phyloP scores from a whole-genome alignment of 2,797 vertebrate genomes.

The Rhinichthys osculus region DNA sequence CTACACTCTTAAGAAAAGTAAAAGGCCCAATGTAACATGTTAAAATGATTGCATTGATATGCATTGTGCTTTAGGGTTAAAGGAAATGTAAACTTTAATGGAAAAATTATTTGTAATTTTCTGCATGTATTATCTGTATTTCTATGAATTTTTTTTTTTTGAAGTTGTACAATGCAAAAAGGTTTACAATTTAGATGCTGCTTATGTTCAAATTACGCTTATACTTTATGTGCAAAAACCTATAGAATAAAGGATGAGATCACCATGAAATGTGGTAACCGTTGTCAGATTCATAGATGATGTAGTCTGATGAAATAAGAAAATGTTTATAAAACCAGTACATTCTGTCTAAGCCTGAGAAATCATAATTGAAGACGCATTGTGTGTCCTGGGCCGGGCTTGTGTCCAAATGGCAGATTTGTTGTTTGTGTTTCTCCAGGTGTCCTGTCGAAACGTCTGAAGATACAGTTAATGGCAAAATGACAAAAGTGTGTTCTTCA shows the following conservation, averaged over 20 bases:
- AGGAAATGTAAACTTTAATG: not conserved
- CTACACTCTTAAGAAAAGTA: not conserved
- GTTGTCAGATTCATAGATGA: not conserved
- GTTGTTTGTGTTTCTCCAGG: conserved; percentile 27
- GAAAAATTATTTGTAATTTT: no score
- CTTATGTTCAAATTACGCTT: not conserved
- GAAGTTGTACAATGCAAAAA: not conserved
- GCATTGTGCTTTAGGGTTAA: not conserved
- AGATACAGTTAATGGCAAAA: not conserved
- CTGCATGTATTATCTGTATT: not conserved
- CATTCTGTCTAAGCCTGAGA: not conserved
- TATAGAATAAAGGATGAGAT: not conserved
- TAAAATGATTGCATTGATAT: not conserved
- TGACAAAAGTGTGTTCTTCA: not conserved
- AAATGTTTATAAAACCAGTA: not conserved
- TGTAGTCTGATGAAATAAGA: not conserved
- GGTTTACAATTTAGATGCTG: no score
- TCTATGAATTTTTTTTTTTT: no score
- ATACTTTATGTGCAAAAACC: no score
- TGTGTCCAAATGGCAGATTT: conserved; percentile 6
- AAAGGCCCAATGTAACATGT: not conserved
- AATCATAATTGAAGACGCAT: not conserved
- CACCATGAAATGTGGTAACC: not conserved
- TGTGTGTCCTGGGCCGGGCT: not conserved
- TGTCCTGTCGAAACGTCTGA: not conserved